phyloP scores from a whole-genome alignment of 1,140 invertebrate species.

The Cydia fagiglandana region DNA sequence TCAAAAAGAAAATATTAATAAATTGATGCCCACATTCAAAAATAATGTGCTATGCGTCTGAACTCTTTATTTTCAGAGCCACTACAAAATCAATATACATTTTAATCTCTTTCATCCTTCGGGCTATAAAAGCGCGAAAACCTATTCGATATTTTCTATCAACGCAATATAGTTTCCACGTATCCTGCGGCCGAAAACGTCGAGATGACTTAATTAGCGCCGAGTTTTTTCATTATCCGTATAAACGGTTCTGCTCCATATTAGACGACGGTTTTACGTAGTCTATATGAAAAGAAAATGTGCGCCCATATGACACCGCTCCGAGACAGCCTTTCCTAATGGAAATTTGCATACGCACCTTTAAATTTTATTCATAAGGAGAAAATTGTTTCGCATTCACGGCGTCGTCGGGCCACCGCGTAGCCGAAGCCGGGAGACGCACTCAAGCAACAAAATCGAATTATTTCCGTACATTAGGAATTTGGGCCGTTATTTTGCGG shows the following conservation, averaged over 20 bases:
- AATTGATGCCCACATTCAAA: neutral
- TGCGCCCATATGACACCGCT: slow-evolving; percentile 66
- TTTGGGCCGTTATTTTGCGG: slow-evolving; percentile 46
- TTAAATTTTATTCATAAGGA: slow-evolving; percentile 77
- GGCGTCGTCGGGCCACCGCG: slow-evolving; percentile 33
- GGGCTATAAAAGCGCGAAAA: slow-evolving; percentile 16
- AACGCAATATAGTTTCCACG: slow-evolving; percentile 3
- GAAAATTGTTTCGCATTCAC: slow-evolving; percentile 73
- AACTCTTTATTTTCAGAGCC: neutral
- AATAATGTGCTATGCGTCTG: neutral
- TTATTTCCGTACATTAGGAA: slow-evolving; percentile 63
- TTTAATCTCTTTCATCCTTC: slow-evolving; percentile 10
- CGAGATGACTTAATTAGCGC: slow-evolving; percentile 2
- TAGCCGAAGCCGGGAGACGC: slow-evolving; percentile 39
- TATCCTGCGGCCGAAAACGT: neutral
- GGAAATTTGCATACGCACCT: slow-evolving; percentile 72
- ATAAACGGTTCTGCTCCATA: slow-evolving; percentile 32
- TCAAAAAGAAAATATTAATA: neutral
- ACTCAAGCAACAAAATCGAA: slow-evolving; percentile 65
- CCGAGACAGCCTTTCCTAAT: slow-evolving; percentile 61
- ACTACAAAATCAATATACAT: neutral
- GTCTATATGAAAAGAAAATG: slow-evolving; percentile 63
- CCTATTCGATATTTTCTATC: slow-evolving; percentile 13
- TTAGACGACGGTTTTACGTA: slow-evolving; percentile 50
- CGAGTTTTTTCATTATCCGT: slow-evolving; percentile 2